Base-by-base conservation (phyloP, 2,888 invertebrate genomes). In the Lasioglossum oenotherae region DNA sequence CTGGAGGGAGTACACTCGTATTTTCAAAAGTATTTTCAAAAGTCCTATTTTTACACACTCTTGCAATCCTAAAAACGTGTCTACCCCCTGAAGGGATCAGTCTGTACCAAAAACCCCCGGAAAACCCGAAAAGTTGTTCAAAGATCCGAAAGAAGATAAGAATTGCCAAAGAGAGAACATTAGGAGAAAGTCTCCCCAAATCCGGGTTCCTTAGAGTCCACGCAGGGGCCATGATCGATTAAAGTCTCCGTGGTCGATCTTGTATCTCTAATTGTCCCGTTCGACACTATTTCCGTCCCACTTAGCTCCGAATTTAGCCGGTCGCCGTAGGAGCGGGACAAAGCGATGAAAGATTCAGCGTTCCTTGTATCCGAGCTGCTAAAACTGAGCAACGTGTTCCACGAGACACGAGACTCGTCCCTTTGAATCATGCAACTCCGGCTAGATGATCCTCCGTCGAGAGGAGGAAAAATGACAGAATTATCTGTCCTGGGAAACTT, bases 401-500 rank as follows among this genome's bases (percentile, higher is more conserved):
- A 19, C 16, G 16, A 49, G 19, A 19, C 53, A 23, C 72, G 49
- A 78, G n/a, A 41, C 44, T 19, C 60, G 73, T 1, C 19, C 8
- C 23, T 49, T 31, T 78, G 69, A 75, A 74, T 74, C 69, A 49
- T 80, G 41, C 80, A 75, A 16, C 23, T 12, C 6, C 38, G 4
- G 46, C 27, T 44, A n/a, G 41, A 53, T 38, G 67, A 27, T 69
- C 53, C 35, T 53, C 31, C 53, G 31, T 38, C 31, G 53, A 19
- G n/a, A n/a, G 49, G 49, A n/a, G 19, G 46, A 79, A 80, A 80
- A 74, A 74, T 74, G 31, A 80, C 60, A 23, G 74, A 64, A 64
- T 46, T 41, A 72, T 38, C 71, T 67, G 49, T 35, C 16, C 49
- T 3, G 69, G 31, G 71, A 12, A 69, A 35, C 46, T 79, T 79